Base-by-base conservation (phyloP, 92 coral and sea anemone species). In the Parazoanthus swiftii region DNA sequence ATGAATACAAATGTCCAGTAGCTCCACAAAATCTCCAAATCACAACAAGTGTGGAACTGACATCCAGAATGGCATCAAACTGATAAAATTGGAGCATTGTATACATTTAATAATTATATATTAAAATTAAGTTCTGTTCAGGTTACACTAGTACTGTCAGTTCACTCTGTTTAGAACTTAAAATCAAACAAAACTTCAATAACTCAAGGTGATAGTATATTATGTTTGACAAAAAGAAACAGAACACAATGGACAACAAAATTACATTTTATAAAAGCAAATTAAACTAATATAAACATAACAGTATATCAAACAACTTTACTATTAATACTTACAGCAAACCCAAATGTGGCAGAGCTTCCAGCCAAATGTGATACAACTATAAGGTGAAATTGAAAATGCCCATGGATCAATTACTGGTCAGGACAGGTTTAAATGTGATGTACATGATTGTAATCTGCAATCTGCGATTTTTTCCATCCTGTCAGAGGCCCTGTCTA, bases 341-440 rank as follows among this genome's bases (percentile, higher is more conserved):
- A 95, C 33, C 98, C 98, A 93, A 95, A 95, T 21, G 98, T 92
- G 5, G 98, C 98, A 56, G 94, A 86, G 73, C 98, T 95, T 76
- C 88, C 94, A 56, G 94, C 98, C 77, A 91, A 85, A 42, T 90
- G 89, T 25, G 98, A 95, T 74, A 95, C 86, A 79, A 91, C 98
- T 95, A 29, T 29, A 72, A 6, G 15, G 36, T 81, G 56, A 75
- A 63, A 35, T 78, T 21, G 43, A 71, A n/a, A 11, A n/a, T 59
- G 42, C 7, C 5, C 21, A 88, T 25, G 2, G 74, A 29, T 68
- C 3, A 68, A 29, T 68, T 5, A 63, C 33, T 29, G 33, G 33
- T 0, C 33, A 29, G 33, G 33, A 29, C 33, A 29, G 33, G 33
- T 29, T 29, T 29, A 29, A 29, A 63, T 63, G 25, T 14, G 15